These are phyloP conservation scores for Rhinoderma darwinii DNA, from an alignment of 2,113 vertebrate genomes.

Conservation along the genomic window DNA sequence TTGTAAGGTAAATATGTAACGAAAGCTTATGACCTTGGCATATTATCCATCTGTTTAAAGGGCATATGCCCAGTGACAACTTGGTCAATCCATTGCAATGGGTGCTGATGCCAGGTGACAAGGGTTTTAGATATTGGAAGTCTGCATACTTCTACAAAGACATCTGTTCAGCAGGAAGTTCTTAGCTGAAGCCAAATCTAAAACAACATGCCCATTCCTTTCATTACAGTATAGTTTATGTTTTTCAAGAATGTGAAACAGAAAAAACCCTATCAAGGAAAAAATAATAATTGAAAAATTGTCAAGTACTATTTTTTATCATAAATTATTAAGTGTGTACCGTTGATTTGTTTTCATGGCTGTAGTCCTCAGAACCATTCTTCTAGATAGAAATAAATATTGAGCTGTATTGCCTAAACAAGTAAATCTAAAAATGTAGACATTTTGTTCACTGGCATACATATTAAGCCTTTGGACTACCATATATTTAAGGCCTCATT, in stretches of 20 bases:
- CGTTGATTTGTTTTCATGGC: background rate
- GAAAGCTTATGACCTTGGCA: constrained; percentile 25
- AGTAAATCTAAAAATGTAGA: background rate
- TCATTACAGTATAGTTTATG: background rate
- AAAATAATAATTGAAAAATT: background rate
- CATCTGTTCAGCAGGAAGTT: constrained; percentile 28
- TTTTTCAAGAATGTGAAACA: background rate
- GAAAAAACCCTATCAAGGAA: background rate
- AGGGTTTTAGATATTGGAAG: constrained; percentile 25
- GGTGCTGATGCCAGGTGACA: constrained; percentile 25
- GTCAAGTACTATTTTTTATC: background rate
- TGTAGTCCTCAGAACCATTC: background rate
- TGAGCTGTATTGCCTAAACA: background rate
- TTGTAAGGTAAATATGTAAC: background rate
- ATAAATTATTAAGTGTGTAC: background rate
- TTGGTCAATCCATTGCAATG: constrained; percentile 29
- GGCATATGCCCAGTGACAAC: constrained; percentile 18
- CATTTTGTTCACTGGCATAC: background rate
- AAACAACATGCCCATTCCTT: background rate
- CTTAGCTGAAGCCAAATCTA: background rate
- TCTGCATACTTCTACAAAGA: constrained; percentile 9
- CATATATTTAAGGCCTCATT: too few species aligned
- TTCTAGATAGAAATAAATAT: background rate
- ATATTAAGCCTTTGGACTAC: background rate
- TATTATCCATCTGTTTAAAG: constrained; percentile 41